phyloP scores from a whole-genome alignment of 2,888 invertebrate species.

The Phymatocera aterrima region DNA sequence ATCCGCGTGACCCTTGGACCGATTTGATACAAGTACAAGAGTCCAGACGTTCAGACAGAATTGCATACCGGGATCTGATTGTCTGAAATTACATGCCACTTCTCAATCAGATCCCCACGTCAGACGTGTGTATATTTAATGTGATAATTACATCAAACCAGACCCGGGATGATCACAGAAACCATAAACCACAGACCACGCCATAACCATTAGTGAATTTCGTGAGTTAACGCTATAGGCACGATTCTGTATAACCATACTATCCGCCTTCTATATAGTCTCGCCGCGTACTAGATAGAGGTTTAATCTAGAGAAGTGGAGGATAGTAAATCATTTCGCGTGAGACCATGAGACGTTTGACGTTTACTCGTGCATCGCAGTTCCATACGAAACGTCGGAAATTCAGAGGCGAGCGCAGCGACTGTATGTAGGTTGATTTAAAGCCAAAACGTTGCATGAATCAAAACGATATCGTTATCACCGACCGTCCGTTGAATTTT shows the following conservation, averaged over 20 bases:
- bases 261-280: not conserved
- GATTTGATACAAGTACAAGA: not conserved
- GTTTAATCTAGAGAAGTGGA: not conserved
- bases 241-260: not conserved
- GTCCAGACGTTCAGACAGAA: slow-evolving; percentile 8
- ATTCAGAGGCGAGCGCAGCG: not conserved
- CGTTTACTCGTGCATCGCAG: slow-evolving; percentile 21
- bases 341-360: slow-evolving; percentile 15
- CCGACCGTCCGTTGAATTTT: slow-evolving; percentile 18
- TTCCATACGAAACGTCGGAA: slow-evolving; percentile 31
- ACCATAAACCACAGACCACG: not conserved
- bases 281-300: not conserved
- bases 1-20: not conserved
- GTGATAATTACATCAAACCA: not conserved
- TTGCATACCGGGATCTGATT: not conserved
- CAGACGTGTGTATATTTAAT: not conserved
- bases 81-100: not conserved
- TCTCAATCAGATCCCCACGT: not conserved
- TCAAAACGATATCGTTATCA: slow-evolving; percentile 29
- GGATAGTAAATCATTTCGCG: slow-evolving; percentile 28
- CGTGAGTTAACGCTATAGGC: not conserved
- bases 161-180: not conserved
- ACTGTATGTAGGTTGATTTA: slow-evolving; percentile 15
- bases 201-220: not conserved
- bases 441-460: slow-evolving; percentile 20